Conservation (phyloP, 2,113 vertebrate genomes). For the Xenotilapia flavipinnis region DNA sequence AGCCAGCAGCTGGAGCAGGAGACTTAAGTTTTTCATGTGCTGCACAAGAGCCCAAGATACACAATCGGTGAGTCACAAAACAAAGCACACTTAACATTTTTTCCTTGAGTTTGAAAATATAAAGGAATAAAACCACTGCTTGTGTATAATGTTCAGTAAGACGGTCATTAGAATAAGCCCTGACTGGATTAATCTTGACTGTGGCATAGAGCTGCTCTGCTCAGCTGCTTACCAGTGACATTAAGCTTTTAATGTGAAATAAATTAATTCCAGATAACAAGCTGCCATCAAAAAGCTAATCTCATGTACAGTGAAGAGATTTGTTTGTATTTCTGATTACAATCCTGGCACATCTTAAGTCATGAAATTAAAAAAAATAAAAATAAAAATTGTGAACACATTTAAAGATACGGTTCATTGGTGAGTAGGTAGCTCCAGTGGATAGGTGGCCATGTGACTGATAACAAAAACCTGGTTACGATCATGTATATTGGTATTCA, state of each 20-base stretch:
- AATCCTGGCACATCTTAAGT: neutral
- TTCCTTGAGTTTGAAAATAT: neutral
- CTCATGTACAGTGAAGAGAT: neutral
- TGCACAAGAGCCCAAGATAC: conserved; percentile 96
- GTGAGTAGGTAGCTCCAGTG: neutral
- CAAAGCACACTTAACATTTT: neutral
- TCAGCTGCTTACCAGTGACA: neutral
- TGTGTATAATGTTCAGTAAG: neutral
- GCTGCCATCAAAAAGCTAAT: neutral
- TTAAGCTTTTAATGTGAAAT: neutral
- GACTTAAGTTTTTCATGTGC: conserved; percentile 95
- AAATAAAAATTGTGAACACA: neutral
- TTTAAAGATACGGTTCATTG: neutral
- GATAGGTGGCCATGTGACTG: neutral
- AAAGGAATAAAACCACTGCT: neutral
- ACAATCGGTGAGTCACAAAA: conserved; percentile 83
- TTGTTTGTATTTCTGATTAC: neutral
- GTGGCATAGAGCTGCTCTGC: neutral
- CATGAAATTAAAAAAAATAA: neutral
- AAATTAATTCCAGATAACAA: neutral
- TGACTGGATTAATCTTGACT: neutral
- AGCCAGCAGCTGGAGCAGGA: conserved; percentile 95
- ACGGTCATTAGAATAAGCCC: neutral
- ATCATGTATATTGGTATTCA: neutral
- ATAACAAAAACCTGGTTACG: neutral